Conservation (phyloP, 2,888 invertebrate species). For the Polietes domitor region DNA sequence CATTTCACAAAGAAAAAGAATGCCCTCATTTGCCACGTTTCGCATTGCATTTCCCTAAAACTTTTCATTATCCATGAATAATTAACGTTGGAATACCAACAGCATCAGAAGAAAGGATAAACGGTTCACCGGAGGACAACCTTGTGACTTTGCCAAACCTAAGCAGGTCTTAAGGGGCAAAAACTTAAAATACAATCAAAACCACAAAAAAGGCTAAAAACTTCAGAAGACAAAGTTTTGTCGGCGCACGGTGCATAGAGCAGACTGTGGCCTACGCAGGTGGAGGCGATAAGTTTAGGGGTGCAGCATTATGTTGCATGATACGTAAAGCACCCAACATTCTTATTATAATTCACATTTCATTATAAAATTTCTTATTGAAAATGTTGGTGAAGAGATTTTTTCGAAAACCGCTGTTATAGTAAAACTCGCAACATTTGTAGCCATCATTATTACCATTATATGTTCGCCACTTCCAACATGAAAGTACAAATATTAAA, state of each 20-base stretch:
- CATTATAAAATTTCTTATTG: too few relatives aligned
- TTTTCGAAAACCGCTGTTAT: too few relatives aligned
- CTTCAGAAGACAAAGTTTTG: background rate
- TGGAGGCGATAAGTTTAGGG: too few relatives aligned
- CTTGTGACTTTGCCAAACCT: background rate
- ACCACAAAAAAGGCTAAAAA: background rate
- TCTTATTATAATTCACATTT: too few relatives aligned
- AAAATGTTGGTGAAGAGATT: too few relatives aligned
- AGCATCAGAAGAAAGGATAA: background rate
- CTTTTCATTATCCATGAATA: constrained; percentile 36
- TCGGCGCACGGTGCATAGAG: background rate
- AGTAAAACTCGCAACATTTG: too few relatives aligned
- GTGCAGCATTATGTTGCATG: too few relatives aligned
- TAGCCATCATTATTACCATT: too few relatives aligned
- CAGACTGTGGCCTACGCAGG: background rate
- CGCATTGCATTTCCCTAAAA: background rate
- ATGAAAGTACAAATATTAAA: too few relatives aligned
- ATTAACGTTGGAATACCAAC: constrained; percentile 6
- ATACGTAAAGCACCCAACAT: too few relatives aligned
- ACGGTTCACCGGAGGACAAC: background rate
- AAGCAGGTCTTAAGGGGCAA: constrained; percentile 8
- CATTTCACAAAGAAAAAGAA: too few relatives aligned
- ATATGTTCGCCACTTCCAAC: too few relatives aligned
- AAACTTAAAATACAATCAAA: background rate
- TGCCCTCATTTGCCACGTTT: background rate